A percentile compares a stretch with the other conserved stretches of the same genome.
Conservation (phyloP, 2,888 invertebrate genomes). For the Lissocephala sabroskyi region DNA sequence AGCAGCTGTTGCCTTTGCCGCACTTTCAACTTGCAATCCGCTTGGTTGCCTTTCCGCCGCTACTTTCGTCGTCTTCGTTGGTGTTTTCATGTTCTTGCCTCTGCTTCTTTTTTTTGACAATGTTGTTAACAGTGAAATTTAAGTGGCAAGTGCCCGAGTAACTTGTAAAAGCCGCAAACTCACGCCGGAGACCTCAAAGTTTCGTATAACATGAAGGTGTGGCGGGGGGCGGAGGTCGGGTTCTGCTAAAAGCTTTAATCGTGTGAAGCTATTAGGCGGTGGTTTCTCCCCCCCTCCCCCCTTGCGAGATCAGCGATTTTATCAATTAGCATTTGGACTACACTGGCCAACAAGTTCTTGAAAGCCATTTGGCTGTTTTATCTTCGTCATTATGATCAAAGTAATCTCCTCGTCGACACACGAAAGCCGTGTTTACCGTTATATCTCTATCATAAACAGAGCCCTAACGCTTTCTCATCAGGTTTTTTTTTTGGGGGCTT, state of each 20-base stretch:
- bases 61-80: background rate
- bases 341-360: background rate
- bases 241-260: slow-evolving; percentile 37
- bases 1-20: slow-evolving; percentile 30
- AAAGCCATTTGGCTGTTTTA: too few species aligned
- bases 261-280: slow-evolving; percentile 30
- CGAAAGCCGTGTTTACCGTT: slow-evolving; percentile 9
- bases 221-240: background rate
- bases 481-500: background rate
- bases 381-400: too few species aligned
- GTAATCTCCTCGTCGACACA: slow-evolving; percentile 17
- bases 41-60: slow-evolving; percentile 8
- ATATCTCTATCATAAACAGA: background rate
- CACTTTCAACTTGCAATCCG: slow-evolving; percentile 19
- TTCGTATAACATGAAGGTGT: too few species aligned
- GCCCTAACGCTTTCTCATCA: background rate
- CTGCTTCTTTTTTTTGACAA: slow-evolving; percentile 19
- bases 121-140: slow-evolving; percentile 56
- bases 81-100: slow-evolving; percentile 1
- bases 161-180: slow-evolving; percentile 39
- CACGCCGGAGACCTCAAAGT: slow-evolving; percentile 14
- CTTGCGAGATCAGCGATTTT: too few species aligned
- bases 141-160: slow-evolving; percentile 63
- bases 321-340: background rate
- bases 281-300: too few species aligned